Base-by-base conservation (phyloP, 2,797 vertebrate species). In the Cynodonichthys magdalenae region DNA sequence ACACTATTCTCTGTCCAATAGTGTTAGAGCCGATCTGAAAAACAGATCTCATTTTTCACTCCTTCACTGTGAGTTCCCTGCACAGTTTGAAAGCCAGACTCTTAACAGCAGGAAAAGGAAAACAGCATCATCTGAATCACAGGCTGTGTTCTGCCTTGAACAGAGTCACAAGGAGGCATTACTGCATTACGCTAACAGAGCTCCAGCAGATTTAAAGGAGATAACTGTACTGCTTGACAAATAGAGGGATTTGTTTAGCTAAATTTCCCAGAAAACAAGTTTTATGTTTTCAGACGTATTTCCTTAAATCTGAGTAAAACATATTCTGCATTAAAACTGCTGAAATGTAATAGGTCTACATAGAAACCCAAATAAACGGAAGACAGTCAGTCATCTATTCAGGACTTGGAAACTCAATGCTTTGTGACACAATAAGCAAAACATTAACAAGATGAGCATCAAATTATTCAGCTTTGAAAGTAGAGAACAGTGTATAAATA, bases 41-140 rank as follows among this genome's bases (percentile, higher is more conserved):
- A 15, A 15, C 61, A 34, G 44, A 46, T 47, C 34, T 48, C 17
- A 36, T 41, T 39, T 55, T 19, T 28, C 44, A 19, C 29, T 9
- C 45, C 48, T 45, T 17, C 17, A 15, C 58, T 54, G 50, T 31
- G 51, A 46, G 29, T 15, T 39, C n/a, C 39, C 20, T 5, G 27
- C 2, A 5, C 15, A 31, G 36, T 51, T 36, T 50, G 47, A 56
- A 50, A 69, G 52, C 59, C 53, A 51, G 44, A 28, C 52, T 27
- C 6, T 24, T 17, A 28, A 9, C 65, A 59, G 24, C 19, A 42
- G 52, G 28, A 27, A 34, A 50, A 41, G 39, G 20, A 45, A 53
- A 67, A 59, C 44, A 17, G 9, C 20, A 19, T 53, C 39, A 58
- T 34, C 39, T 51, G 27, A 44, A 53, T 51, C 36, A 42, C 46